Evolutionary conservation across 2,113 vertebrate genomes (phyloP), one percentile per base, ranked within the genome.

Genomic region (Mustela nigripes): DNA sequence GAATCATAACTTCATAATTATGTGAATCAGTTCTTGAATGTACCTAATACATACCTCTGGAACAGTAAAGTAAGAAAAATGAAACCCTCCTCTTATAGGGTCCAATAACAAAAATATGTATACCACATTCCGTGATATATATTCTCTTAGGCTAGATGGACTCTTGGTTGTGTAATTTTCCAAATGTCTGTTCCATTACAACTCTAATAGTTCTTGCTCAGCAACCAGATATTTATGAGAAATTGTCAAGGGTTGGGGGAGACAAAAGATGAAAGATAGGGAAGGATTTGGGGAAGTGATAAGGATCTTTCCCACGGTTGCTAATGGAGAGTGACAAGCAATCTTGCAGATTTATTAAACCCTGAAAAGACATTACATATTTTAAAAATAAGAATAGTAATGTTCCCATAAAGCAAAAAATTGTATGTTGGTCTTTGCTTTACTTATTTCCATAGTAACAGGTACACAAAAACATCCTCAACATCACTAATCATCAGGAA

Each of bases 181-280:
- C 95, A 80, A 85, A 86, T 58, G 6, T 56, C 22, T 33, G 6
- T 42, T 62, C 65, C 86, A 86, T 78, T 78, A 42, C 39, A 85
- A 78, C 0, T 4, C 14, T 92, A 24, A 95, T 7, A 3, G 1
- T 21, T 45, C 16, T 94, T 80, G 50, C 79, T 92, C 93, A 69
- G 28, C 0, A 0, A 62, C 58, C 18, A 89, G 26, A 48, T 10
- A 0, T 58, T 15, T 73, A 62, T 0, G 28, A 14, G 58, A 90
- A 89, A 53, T 63, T 11, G 24, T 26, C 4, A 10, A 9, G 24
- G 22, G 7, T 21, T 16, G 24, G 50, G 36, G 53, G 4, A 9
- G 96, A 60, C 6, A 9, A 1, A 79, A 71, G 18, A 31, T 58
- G 31, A 65, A 87, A 56, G 16, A 85, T 10, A 63, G 9, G 24